These are phyloP conservation scores for Lepidostoma basale DNA, from an alignment of 1,140 invertebrate species.

Conservation along the genomic window DNA sequence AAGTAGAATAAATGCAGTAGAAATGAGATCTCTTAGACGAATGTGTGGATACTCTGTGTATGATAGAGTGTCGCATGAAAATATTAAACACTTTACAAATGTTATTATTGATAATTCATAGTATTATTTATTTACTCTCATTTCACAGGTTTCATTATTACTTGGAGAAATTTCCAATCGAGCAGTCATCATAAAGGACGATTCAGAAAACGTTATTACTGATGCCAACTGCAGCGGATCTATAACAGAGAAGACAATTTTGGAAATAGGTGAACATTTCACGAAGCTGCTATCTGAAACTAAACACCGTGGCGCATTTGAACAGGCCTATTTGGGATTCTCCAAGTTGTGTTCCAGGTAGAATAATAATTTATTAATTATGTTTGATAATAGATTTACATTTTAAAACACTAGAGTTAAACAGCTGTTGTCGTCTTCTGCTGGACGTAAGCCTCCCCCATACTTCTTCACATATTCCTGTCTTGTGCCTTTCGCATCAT, in stretches of 20 bases:
- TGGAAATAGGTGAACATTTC: constrained; percentile 74
- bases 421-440: too few species aligned
- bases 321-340: constrained; percentile 92
- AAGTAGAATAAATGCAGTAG: too few species aligned
- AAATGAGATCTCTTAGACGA: too few species aligned
- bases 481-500: too few species aligned
- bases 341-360: constrained; percentile 68
- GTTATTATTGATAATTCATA: neutral
- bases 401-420: too few species aligned
- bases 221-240: constrained; percentile 37
- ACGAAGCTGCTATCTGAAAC: constrained; percentile 76
- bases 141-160: constrained; percentile 57
- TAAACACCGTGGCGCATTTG: constrained; percentile 94
- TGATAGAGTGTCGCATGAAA: too few species aligned
- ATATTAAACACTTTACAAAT: too few species aligned
- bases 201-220: neutral
- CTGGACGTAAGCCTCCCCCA: too few species aligned
- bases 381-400: too few species aligned
- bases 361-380: neutral
- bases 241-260: constrained; percentile 54
- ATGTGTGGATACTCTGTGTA: too few species aligned
- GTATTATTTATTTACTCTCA: neutral
- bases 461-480: too few species aligned
- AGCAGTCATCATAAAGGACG: constrained; percentile 49
- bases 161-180: constrained; percentile 59